A percentile compares a stretch with the other conserved stretches of the same genome.
phyloP scores from a whole-genome alignment of 2,113 vertebrate genomes.

The Chlorodrepanis virens region DNA sequence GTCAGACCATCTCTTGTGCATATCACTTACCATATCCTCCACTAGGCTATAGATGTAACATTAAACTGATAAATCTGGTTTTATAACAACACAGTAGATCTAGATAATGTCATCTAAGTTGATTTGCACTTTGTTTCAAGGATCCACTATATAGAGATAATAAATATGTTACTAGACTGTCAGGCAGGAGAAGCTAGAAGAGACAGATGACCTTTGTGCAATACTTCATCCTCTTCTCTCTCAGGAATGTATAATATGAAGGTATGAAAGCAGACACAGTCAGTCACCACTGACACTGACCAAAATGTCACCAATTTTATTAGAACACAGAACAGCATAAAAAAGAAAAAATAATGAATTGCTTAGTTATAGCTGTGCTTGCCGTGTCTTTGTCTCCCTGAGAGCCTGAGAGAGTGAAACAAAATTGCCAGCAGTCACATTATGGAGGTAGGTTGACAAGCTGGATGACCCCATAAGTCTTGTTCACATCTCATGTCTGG shows the following conservation, averaged over 20 bases:
- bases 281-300: not conserved
- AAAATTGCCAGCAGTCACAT: not conserved
- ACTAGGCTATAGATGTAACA: not conserved
- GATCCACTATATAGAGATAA: not conserved
- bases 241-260: not conserved
- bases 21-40: not conserved
- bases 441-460: not conserved
- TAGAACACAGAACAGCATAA: not conserved
- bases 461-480: not conserved
- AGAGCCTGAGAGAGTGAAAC: not conserved
- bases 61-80: slow-evolving; percentile 23
- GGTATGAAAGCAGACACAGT: not conserved
- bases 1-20: not conserved
- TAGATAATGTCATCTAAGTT: slow-evolving; percentile 2
- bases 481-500: not conserved
- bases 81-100: not conserved
- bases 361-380: not conserved
- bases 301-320: slow-evolving; percentile 12
- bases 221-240: not conserved
- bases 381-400: not conserved
- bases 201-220: slow-evolving; percentile 5
- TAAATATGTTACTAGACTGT: not conserved
- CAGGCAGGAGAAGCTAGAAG: slow-evolving; percentile 2
- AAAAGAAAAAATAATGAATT: not conserved
- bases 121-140: slow-evolving; percentile 31